These are phyloP conservation scores for Hofmannophila pseudospretella DNA, from an alignment of 2,888 invertebrate species.

Conservation along the genomic window DNA sequence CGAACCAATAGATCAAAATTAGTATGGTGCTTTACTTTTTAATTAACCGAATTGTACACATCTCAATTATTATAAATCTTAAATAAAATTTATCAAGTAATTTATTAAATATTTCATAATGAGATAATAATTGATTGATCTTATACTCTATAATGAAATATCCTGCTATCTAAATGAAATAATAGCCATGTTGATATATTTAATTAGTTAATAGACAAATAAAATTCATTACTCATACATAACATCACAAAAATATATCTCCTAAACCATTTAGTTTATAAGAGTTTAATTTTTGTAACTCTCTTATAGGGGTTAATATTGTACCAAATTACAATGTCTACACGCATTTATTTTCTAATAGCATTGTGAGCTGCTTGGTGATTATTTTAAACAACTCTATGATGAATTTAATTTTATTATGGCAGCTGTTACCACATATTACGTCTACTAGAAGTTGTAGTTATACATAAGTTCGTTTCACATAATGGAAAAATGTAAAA, in stretches of 20 bases:
- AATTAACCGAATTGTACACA: slow-evolving; percentile 14
- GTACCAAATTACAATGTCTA: slow-evolving; percentile 1
- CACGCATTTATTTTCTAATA: slow-evolving; percentile 10
- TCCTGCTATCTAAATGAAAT: too few species aligned
- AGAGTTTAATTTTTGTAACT: neutral
- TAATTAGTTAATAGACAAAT: too few species aligned
- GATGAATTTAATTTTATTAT: neutral
- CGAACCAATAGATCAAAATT: slow-evolving; percentile 11
- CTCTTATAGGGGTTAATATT: neutral
- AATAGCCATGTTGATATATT: neutral
- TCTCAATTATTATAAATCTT: slow-evolving; percentile 14
- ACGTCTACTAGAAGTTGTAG: too few species aligned
- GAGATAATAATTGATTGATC: too few species aligned
- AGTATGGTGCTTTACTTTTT: slow-evolving; percentile 17
- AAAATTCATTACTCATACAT: too few species aligned
- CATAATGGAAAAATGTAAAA: too few species aligned
- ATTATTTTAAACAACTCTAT: slow-evolving; percentile 1
- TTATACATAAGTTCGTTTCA: too few species aligned
- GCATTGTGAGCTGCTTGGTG: neutral
- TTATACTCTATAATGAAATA: too few species aligned
- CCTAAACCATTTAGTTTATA: slow-evolving; percentile 3
- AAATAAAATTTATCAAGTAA: neutral
- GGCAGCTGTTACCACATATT: neutral
- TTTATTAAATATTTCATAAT: too few species aligned
- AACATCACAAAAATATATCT: slow-evolving; percentile 5